phyloP scores from a whole-genome alignment of 2,888 invertebrate species.

The Ophion ellenae region DNA sequence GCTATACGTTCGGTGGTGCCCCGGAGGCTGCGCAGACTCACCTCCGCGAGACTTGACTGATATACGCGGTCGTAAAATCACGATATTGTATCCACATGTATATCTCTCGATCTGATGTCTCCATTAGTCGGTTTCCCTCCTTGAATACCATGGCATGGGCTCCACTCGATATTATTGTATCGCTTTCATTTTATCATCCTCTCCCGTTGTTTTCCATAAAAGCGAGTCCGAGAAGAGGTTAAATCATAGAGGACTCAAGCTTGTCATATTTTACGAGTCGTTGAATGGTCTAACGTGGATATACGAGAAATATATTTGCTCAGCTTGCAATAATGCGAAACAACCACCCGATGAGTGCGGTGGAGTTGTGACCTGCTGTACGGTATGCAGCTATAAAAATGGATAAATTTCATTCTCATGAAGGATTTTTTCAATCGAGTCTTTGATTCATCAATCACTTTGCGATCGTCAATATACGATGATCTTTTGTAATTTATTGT shows the following conservation, averaged over 20 bases:
- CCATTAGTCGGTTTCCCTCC: slow-evolving; percentile 73
- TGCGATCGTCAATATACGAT: not conserved
- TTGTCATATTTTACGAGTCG: slow-evolving; percentile 61
- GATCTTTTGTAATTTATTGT: not conserved
- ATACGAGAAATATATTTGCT: slow-evolving; percentile 49
- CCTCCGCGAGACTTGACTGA: slow-evolving; percentile 72
- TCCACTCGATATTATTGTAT: slow-evolving; percentile 48
- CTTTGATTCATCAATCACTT: not conserved
- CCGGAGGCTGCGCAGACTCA: slow-evolving; percentile 70
- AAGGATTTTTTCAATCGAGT: not conserved
- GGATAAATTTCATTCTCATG: slow-evolving; percentile 2
- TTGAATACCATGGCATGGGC: slow-evolving; percentile 61
- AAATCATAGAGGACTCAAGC: slow-evolving; percentile 53
- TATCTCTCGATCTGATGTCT: slow-evolving; percentile 73
- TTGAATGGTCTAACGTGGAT: slow-evolving; percentile 55
- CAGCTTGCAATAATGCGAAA: slow-evolving; percentile 37
- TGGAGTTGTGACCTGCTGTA: not conserved
- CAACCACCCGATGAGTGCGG: slow-evolving; percentile 15
- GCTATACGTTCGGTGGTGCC: slow-evolving; percentile 69
- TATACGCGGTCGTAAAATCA: slow-evolving; percentile 79
- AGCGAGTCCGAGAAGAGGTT: slow-evolving; percentile 37
- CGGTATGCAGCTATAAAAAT: slow-evolving; percentile 13
- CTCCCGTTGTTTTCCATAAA: slow-evolving; percentile 62
- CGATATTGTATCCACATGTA: slow-evolving; percentile 77
- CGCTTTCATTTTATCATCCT: slow-evolving; percentile 63